phyloP scores from a whole-genome alignment of 2,113 vertebrate genomes.

The Nanorana parkeri region DNA sequence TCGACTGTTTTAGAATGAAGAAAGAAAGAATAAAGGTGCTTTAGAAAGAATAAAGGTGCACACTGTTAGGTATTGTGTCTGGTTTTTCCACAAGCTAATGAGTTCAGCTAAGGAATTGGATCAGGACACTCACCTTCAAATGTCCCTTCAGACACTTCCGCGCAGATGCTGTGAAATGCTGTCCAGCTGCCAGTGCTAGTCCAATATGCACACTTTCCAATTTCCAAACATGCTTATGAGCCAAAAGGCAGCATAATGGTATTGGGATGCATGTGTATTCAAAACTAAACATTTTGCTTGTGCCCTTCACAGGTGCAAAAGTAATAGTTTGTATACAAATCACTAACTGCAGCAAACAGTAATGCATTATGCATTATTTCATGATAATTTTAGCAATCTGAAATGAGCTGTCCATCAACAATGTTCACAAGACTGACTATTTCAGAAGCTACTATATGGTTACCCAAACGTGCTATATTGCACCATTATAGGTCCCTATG shows the following conservation, averaged over 20 bases:
- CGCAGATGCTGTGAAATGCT: neutral
- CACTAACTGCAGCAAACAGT: neutral
- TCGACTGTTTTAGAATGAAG: neutral
- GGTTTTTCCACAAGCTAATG: neutral
- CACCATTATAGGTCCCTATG: neutral
- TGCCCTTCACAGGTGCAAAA: too few species aligned
- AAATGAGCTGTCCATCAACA: too few species aligned
- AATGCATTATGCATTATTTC: too few species aligned
- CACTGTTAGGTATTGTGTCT: neutral
- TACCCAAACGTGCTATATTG: too few species aligned
- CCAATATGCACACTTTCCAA: conserved; percentile 8
- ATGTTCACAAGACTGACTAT: too few species aligned
- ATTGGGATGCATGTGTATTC: neutral
- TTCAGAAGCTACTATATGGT: too few species aligned
- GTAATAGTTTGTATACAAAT: neutral
- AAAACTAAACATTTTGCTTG: neutral
- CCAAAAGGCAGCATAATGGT: neutral
- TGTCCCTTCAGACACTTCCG: conserved; percentile 47
- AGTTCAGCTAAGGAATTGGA: neutral
- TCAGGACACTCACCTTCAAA: conserved; percentile 49
- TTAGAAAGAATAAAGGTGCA: neutral
- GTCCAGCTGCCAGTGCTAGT: neutral
- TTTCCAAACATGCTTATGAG: neutral
- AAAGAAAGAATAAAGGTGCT: too few species aligned
- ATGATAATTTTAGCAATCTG: too few species aligned